phyloP scores from a whole-genome alignment of 2,113 vertebrate species.

The Rhombomys opimus region DNA sequence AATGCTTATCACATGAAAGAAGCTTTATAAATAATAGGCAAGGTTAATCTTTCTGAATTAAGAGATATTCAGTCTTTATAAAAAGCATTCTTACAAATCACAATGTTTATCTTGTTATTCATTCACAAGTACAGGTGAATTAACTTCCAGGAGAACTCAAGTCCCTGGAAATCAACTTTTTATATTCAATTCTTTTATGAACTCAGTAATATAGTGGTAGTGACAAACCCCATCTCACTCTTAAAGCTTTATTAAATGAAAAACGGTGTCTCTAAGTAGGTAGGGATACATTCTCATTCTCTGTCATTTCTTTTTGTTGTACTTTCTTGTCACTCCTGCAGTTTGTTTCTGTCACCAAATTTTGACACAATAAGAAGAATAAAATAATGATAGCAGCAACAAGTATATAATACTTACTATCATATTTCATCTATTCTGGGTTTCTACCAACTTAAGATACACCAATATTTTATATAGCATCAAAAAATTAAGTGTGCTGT shows the following conservation, averaged over 20 bases:
- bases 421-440: neutral
- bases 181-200: neutral
- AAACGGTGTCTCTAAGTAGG: neutral
- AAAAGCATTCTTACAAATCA: conserved; percentile 10
- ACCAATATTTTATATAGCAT: neutral
- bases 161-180: neutral
- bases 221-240: neutral
- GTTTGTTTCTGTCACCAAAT: neutral
- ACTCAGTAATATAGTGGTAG: neutral
- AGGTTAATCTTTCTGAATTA: conserved; percentile 56
- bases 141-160: neutral
- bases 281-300: neutral
- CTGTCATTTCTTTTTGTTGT: neutral
- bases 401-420: neutral
- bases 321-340: neutral
- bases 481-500: neutral
- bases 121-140: conserved; percentile 22
- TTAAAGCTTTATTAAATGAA: neutral
- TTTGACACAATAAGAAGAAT: conserved; percentile 34
- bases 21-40: neutral
- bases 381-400: conserved; percentile 5
- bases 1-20: conserved; percentile 21
- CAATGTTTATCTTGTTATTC: neutral
- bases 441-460: neutral
- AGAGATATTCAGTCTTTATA: conserved; percentile 1